phyloP scores from a whole-genome alignment of 2,888 invertebrate genomes.

The Nemoura dubitans region DNA sequence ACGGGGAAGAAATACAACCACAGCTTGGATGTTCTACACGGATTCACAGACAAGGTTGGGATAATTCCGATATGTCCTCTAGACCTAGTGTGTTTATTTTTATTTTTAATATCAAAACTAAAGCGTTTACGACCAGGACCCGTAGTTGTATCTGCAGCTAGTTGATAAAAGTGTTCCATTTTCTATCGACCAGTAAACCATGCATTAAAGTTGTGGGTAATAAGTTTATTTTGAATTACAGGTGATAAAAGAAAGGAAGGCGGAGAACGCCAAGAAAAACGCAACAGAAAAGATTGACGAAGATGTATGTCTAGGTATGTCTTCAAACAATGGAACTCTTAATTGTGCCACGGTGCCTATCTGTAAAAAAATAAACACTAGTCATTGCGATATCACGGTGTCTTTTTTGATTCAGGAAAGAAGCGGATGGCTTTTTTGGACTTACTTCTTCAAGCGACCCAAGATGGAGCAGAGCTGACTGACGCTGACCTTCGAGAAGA shows the following conservation, averaged over 20 bases:
- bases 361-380: no score
- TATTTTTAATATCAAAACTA: no score
- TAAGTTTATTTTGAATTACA: neutral
- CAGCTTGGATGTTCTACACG: constrained; percentile 61
- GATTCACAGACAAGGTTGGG: constrained; percentile 61
- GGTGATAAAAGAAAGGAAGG: neutral
- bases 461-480: neutral
- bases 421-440: constrained; percentile 41
- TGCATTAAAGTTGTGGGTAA: no score
- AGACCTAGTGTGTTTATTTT: no score
- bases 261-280: neutral
- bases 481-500: constrained; percentile 36
- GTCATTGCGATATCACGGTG: no score
- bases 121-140: no score
- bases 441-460: constrained; percentile 27
- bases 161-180: no score
- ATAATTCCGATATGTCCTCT: no score
- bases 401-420: neutral
- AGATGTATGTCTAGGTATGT: neutral
- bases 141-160: no score
- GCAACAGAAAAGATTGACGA: neutral
- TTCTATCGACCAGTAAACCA: no score
- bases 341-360: no score
- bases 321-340: neutral
- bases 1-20: constrained; percentile 59